Evolutionary conservation across 2,888 invertebrate genomes (phyloP), one percentile per base, ranked within the genome.

Genomic region (Noctua pronuba): DNA sequence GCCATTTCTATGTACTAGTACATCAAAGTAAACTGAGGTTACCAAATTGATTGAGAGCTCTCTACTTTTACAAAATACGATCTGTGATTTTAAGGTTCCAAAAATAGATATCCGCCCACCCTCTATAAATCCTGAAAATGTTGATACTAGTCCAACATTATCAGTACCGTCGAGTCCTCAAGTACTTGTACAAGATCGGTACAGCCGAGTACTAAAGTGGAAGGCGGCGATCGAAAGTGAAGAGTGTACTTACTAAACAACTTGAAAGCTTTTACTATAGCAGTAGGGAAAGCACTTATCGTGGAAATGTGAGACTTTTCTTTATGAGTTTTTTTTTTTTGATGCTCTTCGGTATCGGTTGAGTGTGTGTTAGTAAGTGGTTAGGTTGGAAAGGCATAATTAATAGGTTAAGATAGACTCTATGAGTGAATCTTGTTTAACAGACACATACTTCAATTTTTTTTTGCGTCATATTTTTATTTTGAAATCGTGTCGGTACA

Each of bases 161-260:
- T 76, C 75, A 72, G 49, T 60, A 73, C 69, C 41, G 55, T 69
- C 77, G 13, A 44, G 72, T 28, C n/a, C 35, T 82, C 55, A 82
- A 84, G 83, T 66, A 62, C 74, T 73, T 41, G 65, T 72, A 70
- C 71, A 64, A 75, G 81, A 85, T 86, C 58, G 66, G 83, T 84
- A 78, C 73, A 86, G 77, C n/a, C 31, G 83, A 52, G 65, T 44
- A 58, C 41, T 79, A 76, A 79, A 87, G 86, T 79, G 77, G 77
- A 85, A 71, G 77, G 69, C 67, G 74, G 81, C 81, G 82, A 92
- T 90, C 86, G 91, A 91, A 91, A 92, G 91, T 92, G 90, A 92
- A 84, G 88, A 86, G 86, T 71, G 73, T 84, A 89, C 89, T 88
- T 77, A 89, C 85, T 84, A 77, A 86, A 87, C 88, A 79, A 86